Evolutionary conservation across 2,888 invertebrate species (phyloP), one percentile per base, ranked within the genome.

Genomic region (Ophioninae sp.): DNA sequence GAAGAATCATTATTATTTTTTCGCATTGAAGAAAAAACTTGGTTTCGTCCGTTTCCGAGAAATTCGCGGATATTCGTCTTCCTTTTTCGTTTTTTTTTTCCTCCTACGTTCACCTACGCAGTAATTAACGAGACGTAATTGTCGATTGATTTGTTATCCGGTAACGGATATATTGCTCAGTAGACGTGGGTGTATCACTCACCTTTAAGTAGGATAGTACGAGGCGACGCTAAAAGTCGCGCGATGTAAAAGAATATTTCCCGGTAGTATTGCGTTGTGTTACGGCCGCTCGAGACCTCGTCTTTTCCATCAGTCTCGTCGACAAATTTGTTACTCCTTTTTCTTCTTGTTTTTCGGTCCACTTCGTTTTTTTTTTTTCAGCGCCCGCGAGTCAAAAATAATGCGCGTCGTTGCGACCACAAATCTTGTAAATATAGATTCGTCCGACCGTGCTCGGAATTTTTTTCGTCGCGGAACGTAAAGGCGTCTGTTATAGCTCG

Each of bases 91-190:
- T 64, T 67, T 65, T 76, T 69, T 62, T 2, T 30, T 30, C 30
- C 30, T 65, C 62, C 70, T 69, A 74, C 74, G 56, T 64, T 61
- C 64, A 59, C 62, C 57, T 56, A 56, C 62, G 70, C 74, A 70
- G 65, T 74, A 81, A 77, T 67, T 50, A 37, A 56, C n/a, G 70
- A 72, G 56, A 39, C 44, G 37, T 68, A 74, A 72, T 67, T 61
- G 77, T 77, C 62, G 30, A 64, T 79, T 82, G 82, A 77, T 82
- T 76, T 77, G 80, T 81, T 81, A 74, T 79, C 81, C 74, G 72
- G 62, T 79, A 83, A 79, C 72, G 77, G 21, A 77, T 83, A 78
- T 82, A 83, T 85, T 86, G 85, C 86, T 86, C 84, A 86, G 85
- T 82, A 85, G 81, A 56, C 57, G 83, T 85, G 85, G 73, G 78